A percentile compares a stretch with the other conserved stretches of the same genome.
Evolutionary conservation across 2,888 invertebrate genomes (phyloP).

Genomic region (Agrotis segetum): DNA sequence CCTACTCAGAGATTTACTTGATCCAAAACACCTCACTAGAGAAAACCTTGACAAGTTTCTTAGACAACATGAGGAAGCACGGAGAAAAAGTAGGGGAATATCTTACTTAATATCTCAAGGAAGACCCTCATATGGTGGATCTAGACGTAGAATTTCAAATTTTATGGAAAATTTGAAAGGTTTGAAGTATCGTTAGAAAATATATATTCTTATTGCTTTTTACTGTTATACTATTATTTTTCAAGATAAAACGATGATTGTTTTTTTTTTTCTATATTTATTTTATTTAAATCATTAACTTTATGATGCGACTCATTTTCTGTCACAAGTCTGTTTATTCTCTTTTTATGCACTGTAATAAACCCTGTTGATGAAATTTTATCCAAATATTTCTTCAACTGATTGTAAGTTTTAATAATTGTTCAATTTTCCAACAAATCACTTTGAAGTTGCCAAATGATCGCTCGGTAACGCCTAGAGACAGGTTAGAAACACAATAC

Average conservation of each 20-base stretch:
- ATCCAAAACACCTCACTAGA: conserved; percentile 49
- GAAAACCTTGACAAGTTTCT: conserved; percentile 43
- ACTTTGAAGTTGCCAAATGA: too few relatives aligned
- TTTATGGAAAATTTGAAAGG: conserved; percentile 14
- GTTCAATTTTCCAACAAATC: too few relatives aligned
- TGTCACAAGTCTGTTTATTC: too few relatives aligned
- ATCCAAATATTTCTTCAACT: too few relatives aligned
- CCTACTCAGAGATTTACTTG: conserved; percentile 30
- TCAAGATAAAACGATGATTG: neutral
- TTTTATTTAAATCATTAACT: neutral
- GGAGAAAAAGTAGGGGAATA: conserved; percentile 36
- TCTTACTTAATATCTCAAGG: conserved; percentile 47
- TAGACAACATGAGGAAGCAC: conserved; percentile 31
- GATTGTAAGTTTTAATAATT: too few relatives aligned
- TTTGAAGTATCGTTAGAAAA: conserved; percentile 1
- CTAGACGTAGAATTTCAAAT: conserved; percentile 33
- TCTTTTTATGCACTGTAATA: too few relatives aligned
- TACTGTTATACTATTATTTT: neutral
- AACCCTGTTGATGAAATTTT: too few relatives aligned
- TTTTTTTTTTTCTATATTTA: too few relatives aligned
- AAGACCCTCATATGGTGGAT: conserved; percentile 29
- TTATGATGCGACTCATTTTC: neutral
- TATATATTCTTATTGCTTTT: neutral
- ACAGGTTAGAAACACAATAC: too few relatives aligned
- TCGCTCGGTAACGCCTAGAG: too few relatives aligned